phyloP scores from a whole-genome alignment of 2,113 vertebrate genomes.

The Cisticola juncidis region DNA sequence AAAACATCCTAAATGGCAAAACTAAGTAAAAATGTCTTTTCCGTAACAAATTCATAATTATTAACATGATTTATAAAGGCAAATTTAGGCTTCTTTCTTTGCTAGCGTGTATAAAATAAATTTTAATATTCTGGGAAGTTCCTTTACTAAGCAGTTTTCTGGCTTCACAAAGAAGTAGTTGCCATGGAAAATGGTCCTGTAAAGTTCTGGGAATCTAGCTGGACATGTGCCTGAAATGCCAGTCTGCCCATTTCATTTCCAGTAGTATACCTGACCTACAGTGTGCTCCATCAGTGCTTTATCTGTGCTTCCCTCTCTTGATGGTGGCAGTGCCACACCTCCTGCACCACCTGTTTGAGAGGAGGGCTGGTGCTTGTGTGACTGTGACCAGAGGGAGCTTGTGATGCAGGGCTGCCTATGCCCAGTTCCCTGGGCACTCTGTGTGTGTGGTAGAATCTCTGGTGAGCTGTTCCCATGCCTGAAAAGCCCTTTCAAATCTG shows the following conservation, averaged over 20 bases:
- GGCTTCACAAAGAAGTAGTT: not conserved
- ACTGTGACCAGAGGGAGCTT: not conserved
- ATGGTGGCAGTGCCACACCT: not conserved
- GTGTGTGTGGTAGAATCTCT: not conserved
- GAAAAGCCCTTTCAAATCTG: not conserved
- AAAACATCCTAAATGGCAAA: not conserved
- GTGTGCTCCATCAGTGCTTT: not conserved
- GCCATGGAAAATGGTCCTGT: not conserved
- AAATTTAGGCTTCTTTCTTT: not conserved
- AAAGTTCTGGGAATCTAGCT: not conserved
- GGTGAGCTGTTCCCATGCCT: not conserved
- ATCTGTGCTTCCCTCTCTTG: not conserved
- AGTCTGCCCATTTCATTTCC: not conserved
- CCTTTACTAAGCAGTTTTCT: not conserved
- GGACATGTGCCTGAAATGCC: not conserved
- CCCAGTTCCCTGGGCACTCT: not conserved
- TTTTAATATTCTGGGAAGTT: not conserved
- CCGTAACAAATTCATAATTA: not conserved
- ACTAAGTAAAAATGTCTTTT: not conserved
- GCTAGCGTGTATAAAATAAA: not conserved
- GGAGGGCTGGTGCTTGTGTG: not conserved
- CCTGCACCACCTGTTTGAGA: fast-evolving
- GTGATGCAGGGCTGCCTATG: not conserved
- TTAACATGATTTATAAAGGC: not conserved
- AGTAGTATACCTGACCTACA: not conserved